Evolutionary conservation across 35 echinoderm and acorn worm genomes (phyloP).

Genomic region (Anneissia japonica): DNA sequence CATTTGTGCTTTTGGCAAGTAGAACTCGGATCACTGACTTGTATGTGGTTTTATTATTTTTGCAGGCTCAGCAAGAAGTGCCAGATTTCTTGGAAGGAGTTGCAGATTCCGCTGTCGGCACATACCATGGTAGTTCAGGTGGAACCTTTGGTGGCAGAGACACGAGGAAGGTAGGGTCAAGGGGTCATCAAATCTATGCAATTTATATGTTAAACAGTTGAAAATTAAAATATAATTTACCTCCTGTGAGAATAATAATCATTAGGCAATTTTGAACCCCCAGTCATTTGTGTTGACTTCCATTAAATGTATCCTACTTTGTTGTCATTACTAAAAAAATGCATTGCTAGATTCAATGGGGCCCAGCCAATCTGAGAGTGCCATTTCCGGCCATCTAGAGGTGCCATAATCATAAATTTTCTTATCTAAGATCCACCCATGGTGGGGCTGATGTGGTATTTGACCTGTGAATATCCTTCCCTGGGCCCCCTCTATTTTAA

Average conservation of each 20-base stretch:
- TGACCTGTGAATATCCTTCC: too few relatives aligned
- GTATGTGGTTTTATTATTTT: too few relatives aligned
- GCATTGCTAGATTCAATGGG: background rate
- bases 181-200: background rate
- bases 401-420: too few relatives aligned
- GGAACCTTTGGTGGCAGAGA: constrained; percentile 87
- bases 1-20: too few relatives aligned
- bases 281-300: background rate
- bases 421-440: too few relatives aligned
- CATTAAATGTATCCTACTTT: background rate
- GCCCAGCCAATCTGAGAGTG: too few relatives aligned
- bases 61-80: constrained; percentile 84
- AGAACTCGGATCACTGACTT: too few relatives aligned
- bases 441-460: too few relatives aligned
- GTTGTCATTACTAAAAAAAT: background rate
- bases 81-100: constrained; percentile 83
- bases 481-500: too few relatives aligned
- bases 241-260: background rate
- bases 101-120: constrained; percentile 70
- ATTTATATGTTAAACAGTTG: background rate
- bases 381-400: too few relatives aligned
- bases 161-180: constrained; percentile 79
- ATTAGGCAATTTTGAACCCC: background rate
- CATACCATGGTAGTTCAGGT: constrained; percentile 74
- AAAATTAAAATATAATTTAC: background rate